These are phyloP conservation scores for Saccostrea echinata DNA, from an alignment of 1,140 invertebrate species.

Conservation along the genomic window DNA sequence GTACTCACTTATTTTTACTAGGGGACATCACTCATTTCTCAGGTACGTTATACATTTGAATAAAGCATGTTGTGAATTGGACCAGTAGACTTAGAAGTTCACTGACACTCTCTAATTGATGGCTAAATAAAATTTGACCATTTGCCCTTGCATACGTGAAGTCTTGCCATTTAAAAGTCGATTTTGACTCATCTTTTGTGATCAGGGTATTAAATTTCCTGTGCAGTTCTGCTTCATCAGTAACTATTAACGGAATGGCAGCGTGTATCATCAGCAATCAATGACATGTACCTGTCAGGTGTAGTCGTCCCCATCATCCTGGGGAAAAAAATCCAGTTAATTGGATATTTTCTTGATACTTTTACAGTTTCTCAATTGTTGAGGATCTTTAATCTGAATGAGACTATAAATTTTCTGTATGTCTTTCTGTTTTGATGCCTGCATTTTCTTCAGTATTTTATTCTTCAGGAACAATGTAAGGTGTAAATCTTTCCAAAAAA, in stretches of 20 bases:
- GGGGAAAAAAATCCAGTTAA: too few species aligned
- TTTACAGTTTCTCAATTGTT: too few species aligned
- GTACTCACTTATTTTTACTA: neutral
- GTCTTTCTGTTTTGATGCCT: too few species aligned
- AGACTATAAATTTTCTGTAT: too few species aligned
- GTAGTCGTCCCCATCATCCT: too few species aligned
- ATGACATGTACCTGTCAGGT: neutral
- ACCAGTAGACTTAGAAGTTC: neutral
- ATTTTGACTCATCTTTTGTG: constrained; percentile 11
- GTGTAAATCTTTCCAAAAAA: too few species aligned
- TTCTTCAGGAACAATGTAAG: too few species aligned
- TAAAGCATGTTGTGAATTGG: constrained; percentile 1
- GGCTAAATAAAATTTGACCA: neutral
- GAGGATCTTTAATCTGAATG: too few species aligned
- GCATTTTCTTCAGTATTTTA: too few species aligned
- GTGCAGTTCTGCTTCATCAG: neutral
- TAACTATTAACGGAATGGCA: neutral
- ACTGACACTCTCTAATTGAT: neutral
- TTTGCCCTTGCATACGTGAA: neutral
- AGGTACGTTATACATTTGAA: neutral
- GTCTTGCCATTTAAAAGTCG: neutral
- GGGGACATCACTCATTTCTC: constrained; percentile 12
- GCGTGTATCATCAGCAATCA: neutral
- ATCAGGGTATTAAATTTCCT: neutral
- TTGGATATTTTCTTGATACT: too few species aligned